Evolutionary conservation across 1,140 invertebrate genomes (phyloP), one percentile per base, ranked within the genome.

Genomic region (Tetramorium simillimum): DNA sequence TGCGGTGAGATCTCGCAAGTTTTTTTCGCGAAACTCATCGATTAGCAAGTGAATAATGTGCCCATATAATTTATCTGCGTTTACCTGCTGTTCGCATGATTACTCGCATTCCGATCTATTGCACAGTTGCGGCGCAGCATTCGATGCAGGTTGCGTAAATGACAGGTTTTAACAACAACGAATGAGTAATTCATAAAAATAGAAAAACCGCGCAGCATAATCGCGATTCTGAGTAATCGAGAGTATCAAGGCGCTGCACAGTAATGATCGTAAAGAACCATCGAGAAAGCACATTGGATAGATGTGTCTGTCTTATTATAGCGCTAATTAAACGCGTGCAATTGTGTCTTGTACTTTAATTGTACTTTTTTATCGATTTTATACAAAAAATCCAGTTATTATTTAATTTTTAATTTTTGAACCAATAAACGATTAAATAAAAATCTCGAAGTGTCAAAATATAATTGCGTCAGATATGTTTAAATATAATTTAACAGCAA

Each of bases 41-140:
- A 37, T 82, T 58, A 77, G 70, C 73, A 76, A 89, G 75, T 53
- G 84, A 53, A 86, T 86, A 89, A 88, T 65, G 43, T 43, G 24
- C 65, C 37, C 21, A 33, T 60, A 73, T 56, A 88, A 89, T 89
- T 88, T 82, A 82, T 82, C 56, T 67, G 70, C 63, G 80, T 69
- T 67, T 85, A 43, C 69, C 24, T 56, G 21, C 77, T 67, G 49
- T 67, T 89, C 69, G 72, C 73, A 82, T 40, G 53, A 90, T 89
- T 90, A 90, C 86, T 89, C 85, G 72, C 88, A 90, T 90, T 90
- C 88, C 88, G 24, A 82, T 12, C 70, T 81, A 70, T 65, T 77
- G 65, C 82, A 77, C 33, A n/a, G 14, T 65, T 28, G 33, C 62
- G 28, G 9, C n/a, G n/a, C 21, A 43, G 9, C 9, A 18, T 37